Base-by-base conservation (phyloP, 2,888 invertebrate species). In the Drosophila antonietae region DNA sequence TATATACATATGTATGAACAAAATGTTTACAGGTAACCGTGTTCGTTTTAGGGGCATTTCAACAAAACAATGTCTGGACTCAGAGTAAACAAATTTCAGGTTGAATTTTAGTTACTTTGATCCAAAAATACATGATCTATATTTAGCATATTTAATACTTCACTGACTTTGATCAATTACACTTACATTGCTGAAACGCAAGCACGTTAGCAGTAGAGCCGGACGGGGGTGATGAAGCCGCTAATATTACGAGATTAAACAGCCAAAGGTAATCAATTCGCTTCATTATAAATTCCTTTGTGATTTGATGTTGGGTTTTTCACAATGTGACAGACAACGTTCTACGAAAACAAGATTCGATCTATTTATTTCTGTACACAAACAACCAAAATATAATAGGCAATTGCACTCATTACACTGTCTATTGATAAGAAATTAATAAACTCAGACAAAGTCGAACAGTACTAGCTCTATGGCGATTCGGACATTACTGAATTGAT, bases 381-480 rank as follows among this genome's bases (percentile, higher is more conserved):
- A 53, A 41, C 47, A 63, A 53, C 44, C 56, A 52, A 44, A 43
- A 46, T 33, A 39, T 51, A 28, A 73, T 68, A 65, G 47, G 43
- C 49, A 67, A 70, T 65, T 80, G 43, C 57, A 78, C 67, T 66
- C 73, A 83, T 76, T 76, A 71, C 47, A 41, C 41, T 14, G 20
- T 9, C 43, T 41, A 41, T 52, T 85, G 83, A 83, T 83, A 83
- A 88, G 81, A 71, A 70, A 68, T 55, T 31, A n/a, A n/a, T 39
- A 43, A 47, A 20, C 39, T n/a, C 43, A 43, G 41, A 44, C 33
- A 59, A 6, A 49, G 37, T 52, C 56, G 67, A 41, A 35, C 43
- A 44, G 52, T 65, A 65, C 20, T 53, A 31, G 52, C 68, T 65
- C 55, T 60, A 68, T 63, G 52, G 58, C 81, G 61, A 55, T 66